Evolutionary conservation across 2,797 vertebrate genomes (phyloP), one percentile per base, ranked within the genome.

Genomic region (Coracias cyanogaster): DNA sequence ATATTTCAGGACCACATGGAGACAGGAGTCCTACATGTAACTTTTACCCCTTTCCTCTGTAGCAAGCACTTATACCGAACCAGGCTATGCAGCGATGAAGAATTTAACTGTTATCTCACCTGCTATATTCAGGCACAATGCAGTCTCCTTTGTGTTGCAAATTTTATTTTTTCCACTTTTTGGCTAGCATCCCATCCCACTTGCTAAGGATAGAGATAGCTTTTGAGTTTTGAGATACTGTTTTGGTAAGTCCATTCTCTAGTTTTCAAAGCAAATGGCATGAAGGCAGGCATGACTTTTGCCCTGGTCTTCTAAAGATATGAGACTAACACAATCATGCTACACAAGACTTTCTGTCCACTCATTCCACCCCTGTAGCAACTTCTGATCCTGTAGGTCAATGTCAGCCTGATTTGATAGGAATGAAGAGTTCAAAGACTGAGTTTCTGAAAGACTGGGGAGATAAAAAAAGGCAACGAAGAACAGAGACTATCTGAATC

Each of bases 401-500:
- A 37, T 11, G 10, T 87, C 57, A 67, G 37, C 37, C 45, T 71
- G 25, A 87, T 77, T 67, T 93, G 82, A 61, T 48, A 86, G 61
- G 33, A 93, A 82, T 17, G 15, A 84, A 55, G 48, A 73, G 52
- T 92, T 94, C 76, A 90, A 88, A 96, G 69, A 54, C 45, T 37
- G 35, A 62, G n/a, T 66, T 64, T 70, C 48, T 89, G 28, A 11
- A 73, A 55, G 83, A 62, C 0, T 29, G 26, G 3, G 52, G 3
- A 26, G 55, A 15, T 2, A 16, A 9, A n/a, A 58, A 26, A 4
- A 8, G 10, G 2, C 6, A 82, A 72, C 14, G 7, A 66, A 66
- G 26, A 84, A 29, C n/a, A 57, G n/a, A 67, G 31, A 26, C 10
- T 51, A 25, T 58, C n/a, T 69, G 51, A 60, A 66, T 45, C 15